Base-by-base conservation (phyloP, 30 jellyfish, hydroid and myxozoan genomes). In the Cassiopea xamachana region DNA sequence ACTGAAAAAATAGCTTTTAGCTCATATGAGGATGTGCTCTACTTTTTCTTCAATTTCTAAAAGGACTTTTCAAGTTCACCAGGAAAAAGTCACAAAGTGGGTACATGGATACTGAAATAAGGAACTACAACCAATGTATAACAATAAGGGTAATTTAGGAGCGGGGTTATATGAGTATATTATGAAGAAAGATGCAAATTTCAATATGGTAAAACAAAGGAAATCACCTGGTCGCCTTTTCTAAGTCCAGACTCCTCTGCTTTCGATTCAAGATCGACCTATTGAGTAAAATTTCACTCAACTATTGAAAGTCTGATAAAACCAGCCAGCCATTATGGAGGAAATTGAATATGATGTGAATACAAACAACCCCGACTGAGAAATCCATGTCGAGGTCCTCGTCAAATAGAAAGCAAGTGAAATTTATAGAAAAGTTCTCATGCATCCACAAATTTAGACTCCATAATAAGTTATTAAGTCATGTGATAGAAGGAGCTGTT, bases 181-280 rank as follows among this genome's bases (percentile, higher is more conserved):
- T 55, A 6, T 3, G 64, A 0, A 10, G 12, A 55, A 55, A 55
- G 10, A 55, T 55, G 12, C 64, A 10, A 55, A 55, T 3, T 55
- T 55, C 64, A 55, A 55, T 10, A 3, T 6, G 64, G 12, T 6
- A 55, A 55, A 55, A 55, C 7, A 55, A 55, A 55, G 7, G 64
- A 55, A 10, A 55, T 64, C 48, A 91, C 97, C 97, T 95, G 99
- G 69, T 95, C 99, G 18, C 99, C 99, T 76, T 94, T 84, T 90
- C 89, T 95, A 27, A 95, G 92, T 17, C 99, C 99, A 15, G 81
- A 73, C 6, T 87, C 97, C 49, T 84, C 90, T 19, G 99, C 94
- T 80, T 88, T 95, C 17, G 99, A 95, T 67, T 80, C 98, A 48
- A 72, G 75, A 61, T 95, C 98, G 60, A 95, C 91, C 97, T 91